These are phyloP conservation scores for Gastrophryne carolinensis DNA, from an alignment of 2,797 vertebrate genomes.

Conservation along the genomic window DNA sequence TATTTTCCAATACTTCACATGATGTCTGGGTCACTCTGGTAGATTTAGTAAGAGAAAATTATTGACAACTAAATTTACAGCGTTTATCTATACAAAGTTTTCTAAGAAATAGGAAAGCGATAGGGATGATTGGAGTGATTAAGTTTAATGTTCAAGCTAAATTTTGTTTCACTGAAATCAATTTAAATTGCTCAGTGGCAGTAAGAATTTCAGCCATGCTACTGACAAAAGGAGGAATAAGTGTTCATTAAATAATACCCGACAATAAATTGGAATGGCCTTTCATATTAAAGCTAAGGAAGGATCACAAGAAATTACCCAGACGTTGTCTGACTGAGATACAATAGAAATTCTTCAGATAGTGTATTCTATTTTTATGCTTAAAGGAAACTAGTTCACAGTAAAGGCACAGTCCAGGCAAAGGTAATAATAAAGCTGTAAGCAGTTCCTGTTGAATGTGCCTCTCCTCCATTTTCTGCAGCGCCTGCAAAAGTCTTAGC, in stretches of 20 bases:
- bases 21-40: background rate
- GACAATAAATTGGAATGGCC: background rate
- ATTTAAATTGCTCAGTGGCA: background rate
- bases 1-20: no score
- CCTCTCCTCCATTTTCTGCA: no score
- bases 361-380: no score
- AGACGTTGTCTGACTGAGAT: background rate
- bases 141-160: background rate
- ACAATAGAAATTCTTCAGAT: no score
- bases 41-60: constrained; percentile 15
- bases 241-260: background rate
- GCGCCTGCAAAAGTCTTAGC: no score
- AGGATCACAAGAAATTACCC: background rate
- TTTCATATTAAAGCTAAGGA: background rate
- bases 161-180: background rate
- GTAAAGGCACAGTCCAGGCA: no score
- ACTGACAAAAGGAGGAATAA: background rate
- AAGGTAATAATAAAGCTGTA: no score
- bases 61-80: background rate
- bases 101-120: background rate
- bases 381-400: no score
- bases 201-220: background rate
- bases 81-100: background rate
- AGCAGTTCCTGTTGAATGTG: no score
- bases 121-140: background rate